Evolutionary conservation across 2,888 invertebrate species (phyloP).

Genomic region (Xanthia icteritia): DNA sequence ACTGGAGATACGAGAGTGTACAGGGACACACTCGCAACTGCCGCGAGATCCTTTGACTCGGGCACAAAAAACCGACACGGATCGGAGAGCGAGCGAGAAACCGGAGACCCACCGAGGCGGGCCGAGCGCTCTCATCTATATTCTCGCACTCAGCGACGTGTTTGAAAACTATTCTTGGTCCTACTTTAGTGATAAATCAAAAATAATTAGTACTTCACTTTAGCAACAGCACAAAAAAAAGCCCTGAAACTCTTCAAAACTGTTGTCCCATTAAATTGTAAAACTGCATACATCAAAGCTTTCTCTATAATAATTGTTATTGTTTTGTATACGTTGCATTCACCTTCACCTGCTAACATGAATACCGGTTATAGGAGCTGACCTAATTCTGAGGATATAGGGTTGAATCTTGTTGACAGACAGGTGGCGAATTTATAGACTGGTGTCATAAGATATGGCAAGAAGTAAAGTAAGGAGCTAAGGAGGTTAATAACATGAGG

Average conservation of each 20-base stretch:
- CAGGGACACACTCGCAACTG: no score
- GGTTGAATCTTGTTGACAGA: conserved; percentile 44
- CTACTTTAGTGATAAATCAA: background rate
- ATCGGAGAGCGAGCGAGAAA: no score
- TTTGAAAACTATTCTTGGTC: background rate
- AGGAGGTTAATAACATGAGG: no score
- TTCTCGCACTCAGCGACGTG: no score
- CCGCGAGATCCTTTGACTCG: no score
- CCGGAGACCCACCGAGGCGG: no score
- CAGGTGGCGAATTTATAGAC: background rate
- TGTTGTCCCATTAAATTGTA: conserved; percentile 6
- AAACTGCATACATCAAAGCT: conserved; percentile 45
- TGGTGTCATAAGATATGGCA: background rate
- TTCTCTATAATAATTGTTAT: conserved; percentile 51
- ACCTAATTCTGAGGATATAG: conserved; percentile 61
- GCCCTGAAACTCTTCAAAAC: background rate
- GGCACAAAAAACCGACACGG: no score
- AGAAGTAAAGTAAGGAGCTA: background rate
- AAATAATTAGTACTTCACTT: background rate
- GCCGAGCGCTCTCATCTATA: no score
- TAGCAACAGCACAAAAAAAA: background rate
- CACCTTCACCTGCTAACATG: conserved; percentile 67
- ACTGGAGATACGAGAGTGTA: no score
- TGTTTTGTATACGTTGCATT: conserved; percentile 58
- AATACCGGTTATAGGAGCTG: conserved; percentile 56